Evolutionary conservation across 1,140 invertebrate genomes (phyloP).

Genomic region (Nebria ingens): DNA sequence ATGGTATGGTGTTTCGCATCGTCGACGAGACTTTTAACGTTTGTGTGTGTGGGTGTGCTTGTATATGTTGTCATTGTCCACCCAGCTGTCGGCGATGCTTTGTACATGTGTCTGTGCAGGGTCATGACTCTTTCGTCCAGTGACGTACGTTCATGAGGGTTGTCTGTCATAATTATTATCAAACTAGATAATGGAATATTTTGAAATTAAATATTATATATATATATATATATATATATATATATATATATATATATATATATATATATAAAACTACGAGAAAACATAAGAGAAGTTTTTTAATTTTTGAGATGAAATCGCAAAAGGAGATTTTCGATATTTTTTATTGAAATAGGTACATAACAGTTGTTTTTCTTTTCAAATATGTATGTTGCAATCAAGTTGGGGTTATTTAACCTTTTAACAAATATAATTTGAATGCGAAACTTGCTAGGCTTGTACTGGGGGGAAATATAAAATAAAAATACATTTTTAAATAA

Average conservation of each 20-base stretch:
- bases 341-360: too few relatives aligned
- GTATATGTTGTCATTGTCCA: neutral
- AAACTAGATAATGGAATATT: neutral
- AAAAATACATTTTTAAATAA: too few relatives aligned
- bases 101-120: neutral
- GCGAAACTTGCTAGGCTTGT: too few relatives aligned
- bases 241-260: slow-evolving; percentile 1
- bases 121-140: neutral
- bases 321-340: too few relatives aligned
- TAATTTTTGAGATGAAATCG: too few relatives aligned
- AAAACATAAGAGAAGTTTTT: too few relatives aligned
- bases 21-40: neutral
- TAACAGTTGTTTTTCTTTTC: too few relatives aligned
- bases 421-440: too few relatives aligned
- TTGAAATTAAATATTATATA: neutral
- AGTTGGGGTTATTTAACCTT: too few relatives aligned
- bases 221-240: neutral
- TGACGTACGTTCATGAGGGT: neutral
- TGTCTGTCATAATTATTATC: neutral
- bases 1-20: neutral
- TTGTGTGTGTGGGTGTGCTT: neutral
- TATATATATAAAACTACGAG: neutral
- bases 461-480: too few relatives aligned
- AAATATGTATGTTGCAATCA: too few relatives aligned
- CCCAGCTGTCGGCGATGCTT: neutral